Base-by-base conservation (phyloP, 1,140 invertebrate genomes). In the Paraescarpia echinospica region DNA sequence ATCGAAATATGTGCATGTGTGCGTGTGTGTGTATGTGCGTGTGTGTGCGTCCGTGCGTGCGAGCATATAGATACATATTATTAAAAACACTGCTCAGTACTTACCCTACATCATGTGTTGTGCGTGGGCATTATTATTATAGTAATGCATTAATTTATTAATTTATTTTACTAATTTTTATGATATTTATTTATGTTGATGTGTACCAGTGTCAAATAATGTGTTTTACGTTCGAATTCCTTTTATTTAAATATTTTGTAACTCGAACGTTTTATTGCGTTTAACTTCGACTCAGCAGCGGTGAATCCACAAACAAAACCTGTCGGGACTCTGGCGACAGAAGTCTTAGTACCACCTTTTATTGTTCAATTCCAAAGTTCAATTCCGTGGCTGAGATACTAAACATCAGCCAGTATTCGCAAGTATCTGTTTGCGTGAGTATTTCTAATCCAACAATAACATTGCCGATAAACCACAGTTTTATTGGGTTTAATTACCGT, bases 31-130 rank as follows among this genome's bases (percentile, higher is more conserved):
- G 89, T 31, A 31, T 35, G 89, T 31, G 89, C 27, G 89, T 31
- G 89, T 90, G 35, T 12, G 89, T 90, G 35, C 35, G 89, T 90
- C 9, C 89, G 89, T 90, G 89, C 35, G 89, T n/a, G n/a, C n/a
- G n/a, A n/a, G n/a, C n/a, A 41, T 41, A 41, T 41, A 41, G 4
- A 41, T n/a, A 41, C 41, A 41, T 41, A 41, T 41, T 41, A 41
- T 41, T 6, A 12, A 41, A 41, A 4, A 41, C 41, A 6, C 41
- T 6, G 12, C 41, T 41, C 41, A 41, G 41, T 41, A 12, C 41
- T 4, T 12, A 6, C 4, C 41, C 41, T 6, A 41, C 41, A 41
- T 6, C 4, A 41, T 41, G 41, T 41, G 41, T 41, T n/a, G n/a
- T n/a, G n/a, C n/a, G n/a, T n/a, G n/a, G n/a, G n/a, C n/a, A n/a